Evolutionary conservation across 2,113 vertebrate species (phyloP), one percentile per base, ranked within the genome.

Genomic region (Parotia lawesii): DNA sequence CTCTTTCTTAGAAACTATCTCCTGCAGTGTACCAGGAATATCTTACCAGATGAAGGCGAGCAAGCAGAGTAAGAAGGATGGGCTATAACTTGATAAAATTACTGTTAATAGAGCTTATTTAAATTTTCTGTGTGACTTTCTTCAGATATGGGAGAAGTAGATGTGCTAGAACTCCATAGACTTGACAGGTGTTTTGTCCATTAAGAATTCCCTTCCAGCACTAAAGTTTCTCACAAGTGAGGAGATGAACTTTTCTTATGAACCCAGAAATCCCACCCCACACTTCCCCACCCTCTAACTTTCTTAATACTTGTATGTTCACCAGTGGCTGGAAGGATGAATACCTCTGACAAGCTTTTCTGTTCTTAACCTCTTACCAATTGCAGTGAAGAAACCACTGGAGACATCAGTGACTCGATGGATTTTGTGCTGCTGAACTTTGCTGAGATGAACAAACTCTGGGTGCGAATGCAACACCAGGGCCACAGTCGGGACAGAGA

Each of bases 381-480:
- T 96, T 97, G 60, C 82, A 98, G 99, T 60, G 99, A 99, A 97
- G 99, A 99, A 96, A 99, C 98, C 89, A 99, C 99, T 14, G 99
- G 99, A 2, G 99, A 99, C 58, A 99, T 99, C 87, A 98, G 98
- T 19, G 99, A 99, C 96, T 99, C 99, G 3, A 98, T 99, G 90
- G 99, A 99, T 96, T 99, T 99, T 90, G 98, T 99, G 38, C 98
- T 99, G 33, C 98, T 99, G 70, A 99, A 99, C 98, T 99, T 99
- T 92, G 99, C 99, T 2, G 99, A 99, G 91, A 99, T 99, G 99
- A 99, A 99, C 96, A 99, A 99, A 75, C 97, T 99, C 9, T 99
- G 99, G 99, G 99, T 99, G 89, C 98, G 99, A 45, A 99, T 99
- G 99, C 99, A 99, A 77, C 99, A 99, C 94, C 99, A 99, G 94